A percentile compares a stretch with the other conserved stretches of the same genome.
Conservation (phyloP, 2,888 invertebrate genomes). For the Iphiclides podalirius region DNA sequence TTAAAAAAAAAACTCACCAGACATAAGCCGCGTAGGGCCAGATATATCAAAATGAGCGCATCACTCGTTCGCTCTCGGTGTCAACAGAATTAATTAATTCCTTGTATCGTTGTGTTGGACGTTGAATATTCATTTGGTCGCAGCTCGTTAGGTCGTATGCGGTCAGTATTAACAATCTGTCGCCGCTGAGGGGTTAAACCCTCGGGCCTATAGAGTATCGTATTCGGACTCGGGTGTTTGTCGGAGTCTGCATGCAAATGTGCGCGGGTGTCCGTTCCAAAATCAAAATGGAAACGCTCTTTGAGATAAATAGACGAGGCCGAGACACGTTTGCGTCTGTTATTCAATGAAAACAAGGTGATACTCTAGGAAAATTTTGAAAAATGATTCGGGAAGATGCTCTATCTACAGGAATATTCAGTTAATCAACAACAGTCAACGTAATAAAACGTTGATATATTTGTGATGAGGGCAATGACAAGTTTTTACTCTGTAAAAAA, state of each 20-base stretch:
- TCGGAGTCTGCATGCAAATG: no score
- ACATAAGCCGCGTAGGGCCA: neutral
- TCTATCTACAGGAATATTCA: no score
- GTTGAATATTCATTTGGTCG: slow-evolving; percentile 73
- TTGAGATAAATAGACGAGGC: neutral
- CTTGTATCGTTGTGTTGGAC: slow-evolving; percentile 39
- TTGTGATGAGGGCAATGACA: no score
- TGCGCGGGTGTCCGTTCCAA: slow-evolving; percentile 21
- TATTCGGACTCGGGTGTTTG: no score
- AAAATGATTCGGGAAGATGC: no score
- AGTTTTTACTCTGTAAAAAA: no score
- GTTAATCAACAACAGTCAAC: no score
- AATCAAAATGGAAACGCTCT: neutral
- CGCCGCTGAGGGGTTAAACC: slow-evolving; percentile 38
- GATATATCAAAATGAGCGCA: neutral
- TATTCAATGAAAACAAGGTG: neutral
- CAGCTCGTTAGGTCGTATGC: slow-evolving; percentile 71
- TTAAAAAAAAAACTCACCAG: neutral
- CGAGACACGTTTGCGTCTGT: neutral
- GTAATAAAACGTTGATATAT: no score
- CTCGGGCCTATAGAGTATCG: slow-evolving; percentile 14
- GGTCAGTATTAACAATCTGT: slow-evolving; percentile 68
- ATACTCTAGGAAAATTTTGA: no score
- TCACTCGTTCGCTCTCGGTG: slow-evolving; percentile 37
- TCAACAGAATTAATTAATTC: slow-evolving; percentile 62